Percentiles rank a stretch among this genome's conserved stretches.
Conservation (phyloP, 2,888 invertebrate genomes). For the Tiphia femorata region DNA sequence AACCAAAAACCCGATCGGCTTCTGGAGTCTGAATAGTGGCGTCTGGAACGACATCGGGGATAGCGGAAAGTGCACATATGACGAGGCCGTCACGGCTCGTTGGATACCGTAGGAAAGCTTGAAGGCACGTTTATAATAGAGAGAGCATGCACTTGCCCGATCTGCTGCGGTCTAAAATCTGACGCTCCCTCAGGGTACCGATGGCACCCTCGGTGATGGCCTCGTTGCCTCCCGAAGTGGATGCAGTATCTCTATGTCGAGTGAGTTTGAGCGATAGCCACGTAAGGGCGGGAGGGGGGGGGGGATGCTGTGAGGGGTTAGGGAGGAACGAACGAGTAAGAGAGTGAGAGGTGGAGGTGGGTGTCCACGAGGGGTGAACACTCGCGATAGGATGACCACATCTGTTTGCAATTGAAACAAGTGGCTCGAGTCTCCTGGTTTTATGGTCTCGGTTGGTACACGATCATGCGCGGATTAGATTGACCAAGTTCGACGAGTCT, state of each 20-base stretch:
- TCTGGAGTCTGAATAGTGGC: background rate
- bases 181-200: slow-evolving; percentile 50
- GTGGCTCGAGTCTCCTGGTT: slow-evolving; percentile 53
- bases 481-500: no score
- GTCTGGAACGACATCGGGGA: background rate
- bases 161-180: slow-evolving; percentile 61
- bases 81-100: slow-evolving; percentile 64
- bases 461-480: no score
- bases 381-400: slow-evolving; percentile 48
- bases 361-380: no score
- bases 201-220: slow-evolving; percentile 47
- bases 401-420: slow-evolving; percentile 66
- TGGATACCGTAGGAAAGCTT: slow-evolving; percentile 49
- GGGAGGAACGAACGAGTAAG: slow-evolving; percentile 23
- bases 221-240: slow-evolving; percentile 46
- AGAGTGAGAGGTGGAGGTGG: slow-evolving; percentile 22
- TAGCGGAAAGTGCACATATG: slow-evolving; percentile 58
- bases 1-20: background rate
- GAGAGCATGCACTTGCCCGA: slow-evolving; percentile 58
- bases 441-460: slow-evolving; percentile 46
- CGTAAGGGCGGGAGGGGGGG: slow-evolving; percentile 2
- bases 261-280: slow-evolving; percentile 60
- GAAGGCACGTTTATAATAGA: slow-evolving; percentile 48
- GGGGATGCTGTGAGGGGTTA: background rate
- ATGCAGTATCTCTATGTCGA: slow-evolving; percentile 51